Base-by-base conservation (phyloP, 2,113 vertebrate genomes). In the Columba janthina region DNA sequence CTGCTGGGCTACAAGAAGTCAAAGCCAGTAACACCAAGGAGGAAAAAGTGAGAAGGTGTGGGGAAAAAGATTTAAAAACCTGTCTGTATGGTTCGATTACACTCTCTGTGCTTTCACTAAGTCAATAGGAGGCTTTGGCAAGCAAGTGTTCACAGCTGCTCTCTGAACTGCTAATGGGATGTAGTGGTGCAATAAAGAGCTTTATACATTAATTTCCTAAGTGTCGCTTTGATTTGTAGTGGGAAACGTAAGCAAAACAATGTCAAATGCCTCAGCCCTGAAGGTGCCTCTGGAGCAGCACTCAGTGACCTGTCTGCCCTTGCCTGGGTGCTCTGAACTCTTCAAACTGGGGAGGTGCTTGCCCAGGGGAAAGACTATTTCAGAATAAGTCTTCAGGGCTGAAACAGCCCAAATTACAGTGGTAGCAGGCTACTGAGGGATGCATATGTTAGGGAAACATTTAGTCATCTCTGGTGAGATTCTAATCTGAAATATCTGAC, bases 351-450 rank as follows among this genome's bases (percentile, higher is more conserved):
- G 61, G 65, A 96, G 66, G 66, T 56, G 69, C 44, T 89, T 40
- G 93, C 88, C 92, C 25, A 53, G 70, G 80, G 96, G 81, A 85
- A 46, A 73, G 66, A 10, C 86, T 93, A 76, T 96, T 96, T 93
- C 50, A 58, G 93, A 91, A 40, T 24, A 28, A 46, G 32, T 44
- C 95, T 84, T 75, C 5, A 94, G 93, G 94, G 94, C n/a, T 44
- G 61, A 77, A 85, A 61, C 61, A 88, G 75, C 75, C 77, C 0
- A 2, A 74, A 85, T 74, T 73, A 34, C 81, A 46, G 57, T 1
- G n/a, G 48, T 20, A 48, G 56, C 79, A 66, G 67, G 26, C 71
- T 80, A 29, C 78, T n/a, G 70, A 70, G 64, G 76, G 64, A 42
- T 54, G 65, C 61, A 50, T 54, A 25, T 69, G 62, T 44, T 72